These are phyloP conservation scores for Microcaecilia unicolor DNA, from an alignment of 2,797 vertebrate genomes.

Conservation along the genomic window DNA sequence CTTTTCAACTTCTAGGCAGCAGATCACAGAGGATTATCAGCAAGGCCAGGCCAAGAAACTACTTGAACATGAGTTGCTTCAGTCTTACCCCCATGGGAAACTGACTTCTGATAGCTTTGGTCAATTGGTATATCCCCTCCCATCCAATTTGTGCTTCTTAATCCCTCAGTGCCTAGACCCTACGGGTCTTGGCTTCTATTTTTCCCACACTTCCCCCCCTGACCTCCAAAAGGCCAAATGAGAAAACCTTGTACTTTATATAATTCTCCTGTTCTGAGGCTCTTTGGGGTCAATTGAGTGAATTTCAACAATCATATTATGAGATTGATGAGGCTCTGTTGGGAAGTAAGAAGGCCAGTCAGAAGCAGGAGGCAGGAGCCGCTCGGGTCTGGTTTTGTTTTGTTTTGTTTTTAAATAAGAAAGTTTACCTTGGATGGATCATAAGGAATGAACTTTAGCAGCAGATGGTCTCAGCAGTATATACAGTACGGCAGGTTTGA, in stretches of 20 bases:
- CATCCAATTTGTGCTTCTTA: slow-evolving; percentile 62
- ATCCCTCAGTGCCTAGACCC: slow-evolving; percentile 42
- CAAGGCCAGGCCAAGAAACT: slow-evolving; percentile 22
- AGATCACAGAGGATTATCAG: slow-evolving; percentile 46
- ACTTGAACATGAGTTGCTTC: slow-evolving; percentile 29
- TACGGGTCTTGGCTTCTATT: slow-evolving; percentile 21
- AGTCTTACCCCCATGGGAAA: slow-evolving; percentile 55
- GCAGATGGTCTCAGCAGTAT: no score
- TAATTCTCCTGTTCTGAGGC: slow-evolving; percentile 14
- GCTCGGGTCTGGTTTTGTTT: no score
- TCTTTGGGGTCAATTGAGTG: slow-evolving; percentile 11
- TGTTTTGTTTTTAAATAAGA: no score
- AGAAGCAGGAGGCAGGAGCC: neutral
- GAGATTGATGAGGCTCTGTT: neutral
- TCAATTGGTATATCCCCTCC: slow-evolving; percentile 43
- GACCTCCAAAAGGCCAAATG: slow-evolving; percentile 29
- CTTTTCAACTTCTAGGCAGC: slow-evolving; percentile 30
- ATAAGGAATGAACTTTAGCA: no score
- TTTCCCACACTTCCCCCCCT: slow-evolving; percentile 33
- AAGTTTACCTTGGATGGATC: no score
- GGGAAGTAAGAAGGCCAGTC: neutral
- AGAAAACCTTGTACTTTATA: slow-evolving; percentile 11
- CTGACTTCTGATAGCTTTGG: slow-evolving; percentile 26
- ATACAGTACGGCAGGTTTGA: no score
- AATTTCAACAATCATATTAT: slow-evolving; percentile 26